These are phyloP conservation scores for Chironomus striatipennis DNA, from an alignment of 1,140 invertebrate species.

Conservation along the genomic window DNA sequence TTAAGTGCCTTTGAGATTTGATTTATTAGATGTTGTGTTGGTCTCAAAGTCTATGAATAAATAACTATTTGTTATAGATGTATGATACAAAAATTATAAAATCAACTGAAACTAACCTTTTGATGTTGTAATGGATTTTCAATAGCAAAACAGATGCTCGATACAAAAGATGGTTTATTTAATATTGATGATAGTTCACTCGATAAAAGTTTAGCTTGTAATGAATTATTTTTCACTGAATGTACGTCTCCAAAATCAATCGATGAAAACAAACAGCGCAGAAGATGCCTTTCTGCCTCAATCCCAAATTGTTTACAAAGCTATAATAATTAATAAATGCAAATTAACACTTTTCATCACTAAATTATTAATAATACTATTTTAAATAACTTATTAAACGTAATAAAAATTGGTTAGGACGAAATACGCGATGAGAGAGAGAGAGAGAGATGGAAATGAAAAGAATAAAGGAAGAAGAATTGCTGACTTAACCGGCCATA, in stretches of 20 bases:
- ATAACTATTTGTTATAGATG: not conserved
- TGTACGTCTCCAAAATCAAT: slow-evolving; percentile 52
- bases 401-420: too few species aligned
- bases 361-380: not conserved
- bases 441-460: not conserved
- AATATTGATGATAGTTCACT: slow-evolving; percentile 63
- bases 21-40: slow-evolving; percentile 65
- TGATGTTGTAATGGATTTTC: slow-evolving; percentile 57
- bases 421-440: slow-evolving; percentile 25
- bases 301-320: slow-evolving; percentile 70
- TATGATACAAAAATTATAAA: not conserved
- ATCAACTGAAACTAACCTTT: slow-evolving; percentile 42
- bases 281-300: slow-evolving; percentile 79
- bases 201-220: slow-evolving; percentile 63
- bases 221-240: slow-evolving; percentile 43
- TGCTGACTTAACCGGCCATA: not conserved
- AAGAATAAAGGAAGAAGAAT: not conserved
- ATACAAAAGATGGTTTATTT: slow-evolving; percentile 63
- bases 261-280: slow-evolving; percentile 75
- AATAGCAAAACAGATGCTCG: slow-evolving; percentile 69
- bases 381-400: not conserved
- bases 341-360: not conserved
- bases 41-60: slow-evolving; percentile 58
- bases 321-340: slow-evolving; percentile 41
- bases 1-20: slow-evolving; percentile 76